Evolutionary conservation across 2,888 invertebrate genomes (phyloP), one percentile per base, ranked within the genome.

Genomic region (Liodrosophila aerea): DNA sequence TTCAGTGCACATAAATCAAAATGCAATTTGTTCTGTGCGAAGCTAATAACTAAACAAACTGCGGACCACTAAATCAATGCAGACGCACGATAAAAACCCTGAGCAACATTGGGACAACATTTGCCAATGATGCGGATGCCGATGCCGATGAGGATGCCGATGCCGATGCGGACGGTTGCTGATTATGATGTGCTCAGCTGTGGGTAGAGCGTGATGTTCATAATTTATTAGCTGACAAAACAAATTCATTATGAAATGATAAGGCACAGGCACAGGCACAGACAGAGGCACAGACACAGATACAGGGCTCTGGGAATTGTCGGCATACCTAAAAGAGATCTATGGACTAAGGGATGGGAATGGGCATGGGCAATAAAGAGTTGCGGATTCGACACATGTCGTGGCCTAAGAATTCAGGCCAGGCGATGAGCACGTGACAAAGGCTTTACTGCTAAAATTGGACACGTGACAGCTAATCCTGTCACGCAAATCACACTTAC

Each of bases 201-300:
- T 34, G 12, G 31, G 56, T 43, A 47, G 67, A 84, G 67, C 85
- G 69, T 76, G 85, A 76, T 80, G 73, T 56, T 72, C 73, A 75
- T 85, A 76, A 85, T 85, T 85, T 85, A 85, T 85, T 81, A 71
- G 85, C 85, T 86, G 81, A 69, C 86, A 85, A 85, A 86, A 85
- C 78, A 85, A 85, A 86, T 86, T 81, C 86, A 75, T 86, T 86
- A 85, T 76, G 74, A 73, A 76, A 80, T 83, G 85, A 83, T 83
- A 83, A 85, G 76, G 57, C 67, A 43, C 62, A 49, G 66, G 54
- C 67, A 46, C 34, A 51, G 36, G 58, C 34, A 45, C 60, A n/a
- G n/a, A n/a, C n/a, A n/a, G n/a, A 85, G 76, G 57, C 67, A 43
- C 62, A 49, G 66, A 51, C 67, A 46, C 34, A 51, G 36, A n/a